These are phyloP conservation scores for Blera fallax DNA, from an alignment of 2,888 invertebrate species.

Conservation along the genomic window DNA sequence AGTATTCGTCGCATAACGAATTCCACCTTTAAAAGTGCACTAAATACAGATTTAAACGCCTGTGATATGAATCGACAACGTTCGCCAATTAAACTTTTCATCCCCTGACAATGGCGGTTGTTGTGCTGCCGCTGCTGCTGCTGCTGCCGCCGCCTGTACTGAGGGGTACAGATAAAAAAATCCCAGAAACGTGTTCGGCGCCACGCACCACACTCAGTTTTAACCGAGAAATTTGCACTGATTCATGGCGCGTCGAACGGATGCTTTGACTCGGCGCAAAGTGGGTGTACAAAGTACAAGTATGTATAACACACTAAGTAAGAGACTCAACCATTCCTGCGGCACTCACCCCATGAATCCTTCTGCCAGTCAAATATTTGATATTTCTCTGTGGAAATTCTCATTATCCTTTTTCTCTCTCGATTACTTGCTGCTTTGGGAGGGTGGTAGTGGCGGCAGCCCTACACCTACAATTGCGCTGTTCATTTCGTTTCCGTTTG, in stretches of 20 bases:
- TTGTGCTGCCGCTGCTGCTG: neutral
- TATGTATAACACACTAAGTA: conserved; percentile 36
- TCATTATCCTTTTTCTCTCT: conserved; percentile 53
- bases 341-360: neutral
- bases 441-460: conserved; percentile 20
- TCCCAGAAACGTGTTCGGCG: conserved; percentile 79
- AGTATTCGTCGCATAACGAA: conserved; percentile 50
- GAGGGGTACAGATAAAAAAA: conserved; percentile 42
- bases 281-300: conserved; percentile 38
- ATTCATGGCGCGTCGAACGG: conserved; percentile 55
- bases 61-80: conserved; percentile 67
- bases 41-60: conserved; percentile 79
- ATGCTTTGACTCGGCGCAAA: conserved; percentile 4
- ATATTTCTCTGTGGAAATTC: conserved; percentile 54
- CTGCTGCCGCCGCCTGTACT: neutral
- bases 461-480: conserved; percentile 41
- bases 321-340: conserved; percentile 26
- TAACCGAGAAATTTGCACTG: conserved; percentile 70
- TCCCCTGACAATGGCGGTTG: conserved; percentile 51
- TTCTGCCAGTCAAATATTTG: conserved; percentile 54
- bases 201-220: conserved; percentile 75
- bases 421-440: neutral
- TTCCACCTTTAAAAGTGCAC: conserved; percentile 75
- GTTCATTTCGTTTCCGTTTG: conserved; percentile 57
- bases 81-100: conserved; percentile 69